A percentile compares a stretch with the other conserved stretches of the same genome.
These are phyloP conservation scores for Drosophila pegasa DNA, from an alignment of 2,888 invertebrate species.

Conservation along the genomic window DNA sequence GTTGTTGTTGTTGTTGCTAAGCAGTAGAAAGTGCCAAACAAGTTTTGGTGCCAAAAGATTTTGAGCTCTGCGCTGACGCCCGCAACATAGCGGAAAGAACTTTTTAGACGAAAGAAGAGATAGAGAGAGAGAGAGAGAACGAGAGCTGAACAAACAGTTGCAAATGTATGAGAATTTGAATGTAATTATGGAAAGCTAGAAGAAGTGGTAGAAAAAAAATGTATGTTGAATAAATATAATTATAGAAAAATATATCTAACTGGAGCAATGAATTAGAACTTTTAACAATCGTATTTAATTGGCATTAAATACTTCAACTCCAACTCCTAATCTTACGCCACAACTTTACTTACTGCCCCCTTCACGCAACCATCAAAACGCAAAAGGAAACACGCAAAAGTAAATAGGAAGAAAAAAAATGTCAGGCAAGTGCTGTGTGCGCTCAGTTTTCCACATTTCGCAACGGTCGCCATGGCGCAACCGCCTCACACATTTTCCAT, in stretches of 20 bases:
- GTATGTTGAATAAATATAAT: neutral
- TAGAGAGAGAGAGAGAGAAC: neutral
- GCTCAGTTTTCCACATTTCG: conserved; percentile 56
- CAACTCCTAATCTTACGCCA: neutral
- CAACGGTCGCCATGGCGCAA: conserved; percentile 41
- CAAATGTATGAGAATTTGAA: neutral
- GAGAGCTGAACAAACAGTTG: neutral
- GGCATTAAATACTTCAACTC: neutral
- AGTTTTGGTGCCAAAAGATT: conserved; percentile 48
- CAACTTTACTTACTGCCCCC: neutral
- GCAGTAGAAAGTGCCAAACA: conserved; percentile 63
- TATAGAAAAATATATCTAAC: neutral
- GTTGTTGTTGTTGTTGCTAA: conserved; percentile 33
- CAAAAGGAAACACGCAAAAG: conserved; percentile 8
- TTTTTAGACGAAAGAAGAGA: neutral
- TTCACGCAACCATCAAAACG: conserved; percentile 1
- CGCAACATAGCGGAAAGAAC: conserved; percentile 55
- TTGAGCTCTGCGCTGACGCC: conserved; percentile 32
- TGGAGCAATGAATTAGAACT: neutral
- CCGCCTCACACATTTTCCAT: conserved; percentile 69
- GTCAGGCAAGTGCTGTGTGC: conserved; percentile 35
- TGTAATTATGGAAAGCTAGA: neutral
- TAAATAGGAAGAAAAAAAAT: conserved; percentile 22
- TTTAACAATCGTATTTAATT: neutral
- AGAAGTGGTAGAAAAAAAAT: neutral